These are phyloP conservation scores for Agrochola macilenta DNA, from an alignment of 2,888 invertebrate genomes.

Conservation along the genomic window DNA sequence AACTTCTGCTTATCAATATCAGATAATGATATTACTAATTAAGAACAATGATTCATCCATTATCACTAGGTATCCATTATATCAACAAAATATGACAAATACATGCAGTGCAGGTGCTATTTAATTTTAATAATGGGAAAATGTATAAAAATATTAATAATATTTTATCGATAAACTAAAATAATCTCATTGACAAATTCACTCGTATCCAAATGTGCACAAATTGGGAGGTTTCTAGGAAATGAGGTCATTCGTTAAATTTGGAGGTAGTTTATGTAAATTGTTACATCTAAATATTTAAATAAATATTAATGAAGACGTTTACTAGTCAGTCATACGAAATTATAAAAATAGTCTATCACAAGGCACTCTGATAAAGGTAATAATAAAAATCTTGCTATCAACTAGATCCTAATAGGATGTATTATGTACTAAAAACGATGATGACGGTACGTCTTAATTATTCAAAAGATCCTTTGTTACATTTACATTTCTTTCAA, in stretches of 20 bases:
- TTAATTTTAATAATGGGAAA: too few species aligned
- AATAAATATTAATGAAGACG: constrained; percentile 33
- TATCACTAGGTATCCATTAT: constrained; percentile 4
- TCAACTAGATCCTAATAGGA: constrained; percentile 47
- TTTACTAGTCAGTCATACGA: constrained; percentile 9
- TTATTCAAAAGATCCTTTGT: constrained; percentile 68
- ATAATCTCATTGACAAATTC: background rate
- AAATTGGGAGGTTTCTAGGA: constrained; percentile 25
- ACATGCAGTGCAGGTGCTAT: background rate
- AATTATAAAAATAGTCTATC: background rate
- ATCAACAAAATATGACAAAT: constrained; percentile 26
- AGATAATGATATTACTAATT: constrained; percentile 39
- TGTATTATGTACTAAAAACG: constrained; percentile 50
- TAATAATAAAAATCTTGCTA: constrained; percentile 27
- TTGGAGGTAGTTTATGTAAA: constrained; percentile 33
- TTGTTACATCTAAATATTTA: constrained; percentile 19
- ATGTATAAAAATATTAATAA: too few species aligned
- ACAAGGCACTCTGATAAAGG: background rate
- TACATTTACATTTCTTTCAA: constrained; percentile 45
- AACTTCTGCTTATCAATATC: constrained; percentile 25
- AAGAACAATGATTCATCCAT: constrained; percentile 37
- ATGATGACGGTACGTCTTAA: constrained; percentile 62
- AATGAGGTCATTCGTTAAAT: constrained; percentile 49
- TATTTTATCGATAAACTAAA: background rate
- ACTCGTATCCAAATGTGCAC: constrained; percentile 12